Evolutionary conservation across 2,888 invertebrate species (phyloP).

Genomic region (Oxytorus armatus): DNA sequence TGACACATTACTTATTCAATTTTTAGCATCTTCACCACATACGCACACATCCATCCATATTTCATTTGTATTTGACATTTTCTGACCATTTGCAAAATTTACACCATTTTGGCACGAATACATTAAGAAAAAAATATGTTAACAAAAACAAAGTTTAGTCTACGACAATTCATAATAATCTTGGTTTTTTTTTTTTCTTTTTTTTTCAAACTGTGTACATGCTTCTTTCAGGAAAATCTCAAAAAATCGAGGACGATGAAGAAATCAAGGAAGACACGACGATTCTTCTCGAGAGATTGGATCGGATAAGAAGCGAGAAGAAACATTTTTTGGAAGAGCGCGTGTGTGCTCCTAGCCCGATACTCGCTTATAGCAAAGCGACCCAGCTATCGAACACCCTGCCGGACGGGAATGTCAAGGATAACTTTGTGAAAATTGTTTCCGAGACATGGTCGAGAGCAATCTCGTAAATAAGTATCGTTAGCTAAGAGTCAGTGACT

Average conservation of each 20-base stretch:
- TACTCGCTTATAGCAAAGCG: constrained; percentile 74
- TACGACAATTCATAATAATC: too few relatives aligned
- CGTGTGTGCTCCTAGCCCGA: constrained; percentile 78
- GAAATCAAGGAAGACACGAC: constrained; percentile 56
- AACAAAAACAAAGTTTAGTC: too few relatives aligned
- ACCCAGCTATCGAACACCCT: constrained; percentile 71
- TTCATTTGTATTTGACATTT: too few relatives aligned
- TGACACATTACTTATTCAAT: not conserved
- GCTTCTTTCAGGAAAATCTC: constrained; percentile 44
- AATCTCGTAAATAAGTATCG: constrained; percentile 45
- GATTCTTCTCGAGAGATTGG: constrained; percentile 70
- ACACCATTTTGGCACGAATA: too few relatives aligned
- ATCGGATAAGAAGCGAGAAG: constrained; percentile 73
- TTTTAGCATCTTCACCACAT: too few relatives aligned
- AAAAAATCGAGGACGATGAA: constrained; percentile 56
- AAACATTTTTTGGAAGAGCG: constrained; percentile 74
- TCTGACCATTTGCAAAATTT: too few relatives aligned
- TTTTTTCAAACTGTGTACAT: not conserved
- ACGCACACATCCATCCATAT: too few relatives aligned
- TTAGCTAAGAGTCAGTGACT: not conserved
- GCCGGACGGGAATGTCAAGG: constrained; percentile 65
- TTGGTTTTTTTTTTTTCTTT: not conserved
- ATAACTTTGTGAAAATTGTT: constrained; percentile 64
- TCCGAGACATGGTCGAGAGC: constrained; percentile 71
- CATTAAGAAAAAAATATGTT: too few relatives aligned